Evolutionary conservation across 2,113 vertebrate species (phyloP).

Genomic region (Prochilodus magdalenae): DNA sequence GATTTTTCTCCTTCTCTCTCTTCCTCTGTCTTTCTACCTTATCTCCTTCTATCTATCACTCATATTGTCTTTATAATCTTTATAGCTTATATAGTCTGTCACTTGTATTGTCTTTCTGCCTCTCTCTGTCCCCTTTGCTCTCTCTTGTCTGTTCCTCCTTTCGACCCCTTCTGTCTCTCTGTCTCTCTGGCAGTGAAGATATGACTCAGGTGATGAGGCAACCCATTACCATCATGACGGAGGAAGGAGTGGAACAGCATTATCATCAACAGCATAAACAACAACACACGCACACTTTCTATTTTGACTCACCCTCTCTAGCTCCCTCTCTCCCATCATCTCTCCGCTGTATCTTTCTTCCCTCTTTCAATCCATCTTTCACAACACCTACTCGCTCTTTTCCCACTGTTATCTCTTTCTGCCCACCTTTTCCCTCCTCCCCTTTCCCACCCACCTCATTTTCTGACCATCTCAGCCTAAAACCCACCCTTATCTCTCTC

Average conservation of each 20-base stretch:
- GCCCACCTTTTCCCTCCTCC: constrained; percentile 25
- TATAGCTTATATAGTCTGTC: too few relatives aligned
- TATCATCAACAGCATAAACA: constrained; percentile 26
- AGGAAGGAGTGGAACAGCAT: constrained; percentile 1
- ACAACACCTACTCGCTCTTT: not conserved
- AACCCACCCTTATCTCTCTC: constrained; percentile 19
- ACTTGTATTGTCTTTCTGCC: not conserved
- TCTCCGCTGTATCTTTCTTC: constrained; percentile 15
- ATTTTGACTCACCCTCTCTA: not conserved
- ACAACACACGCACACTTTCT: constrained; percentile 4
- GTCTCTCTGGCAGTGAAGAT: constrained; percentile 12
- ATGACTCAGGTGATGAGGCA: constrained; percentile 53
- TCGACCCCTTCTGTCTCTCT: not conserved
- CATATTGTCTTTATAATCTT: too few relatives aligned
- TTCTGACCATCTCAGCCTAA: constrained; percentile 32
- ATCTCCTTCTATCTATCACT: too few relatives aligned
- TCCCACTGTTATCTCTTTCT: constrained; percentile 22
- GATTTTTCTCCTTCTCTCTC: too few relatives aligned
- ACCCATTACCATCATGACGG: constrained; percentile 34
- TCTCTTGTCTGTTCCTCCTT: not conserved
- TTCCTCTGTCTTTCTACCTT: too few relatives aligned
- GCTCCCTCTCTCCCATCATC: not conserved
- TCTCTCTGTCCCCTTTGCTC: not conserved
- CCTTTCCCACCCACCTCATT: constrained; percentile 32
- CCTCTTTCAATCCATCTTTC: not conserved